These are phyloP conservation scores for Helicoverpa zea DNA, from an alignment of 1,140 invertebrate species.

Conservation along the genomic window DNA sequence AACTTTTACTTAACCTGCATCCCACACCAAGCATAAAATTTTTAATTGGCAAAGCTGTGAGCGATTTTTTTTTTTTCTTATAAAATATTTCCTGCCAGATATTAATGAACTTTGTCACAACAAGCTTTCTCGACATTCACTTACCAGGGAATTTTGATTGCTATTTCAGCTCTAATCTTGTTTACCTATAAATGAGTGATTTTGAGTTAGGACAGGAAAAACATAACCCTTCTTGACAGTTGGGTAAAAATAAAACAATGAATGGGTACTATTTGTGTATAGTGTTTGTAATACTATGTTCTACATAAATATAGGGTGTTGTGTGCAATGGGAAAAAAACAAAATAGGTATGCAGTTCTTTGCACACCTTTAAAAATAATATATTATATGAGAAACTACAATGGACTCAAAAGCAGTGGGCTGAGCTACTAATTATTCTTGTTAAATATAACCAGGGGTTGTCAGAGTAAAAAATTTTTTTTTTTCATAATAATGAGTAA, in stretches of 20 bases:
- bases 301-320: background rate
- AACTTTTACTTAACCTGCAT: too few relatives aligned
- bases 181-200: constrained; percentile 77
- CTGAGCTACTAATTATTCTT: too few relatives aligned
- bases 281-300: background rate
- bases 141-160: constrained; percentile 58
- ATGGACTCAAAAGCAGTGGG: too few relatives aligned
- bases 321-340: background rate
- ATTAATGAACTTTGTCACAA: background rate
- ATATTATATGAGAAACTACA: too few relatives aligned
- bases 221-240: background rate
- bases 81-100: constrained; percentile 60
- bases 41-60: too few relatives aligned
- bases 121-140: constrained; percentile 18
- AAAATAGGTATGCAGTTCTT: background rate
- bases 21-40: too few relatives aligned
- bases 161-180: constrained; percentile 70
- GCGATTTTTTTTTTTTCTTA: too few relatives aligned
- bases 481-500: too few relatives aligned
- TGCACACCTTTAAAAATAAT: background rate
- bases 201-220: constrained; percentile 33
- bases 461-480: too few relatives aligned
- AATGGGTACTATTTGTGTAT: constrained; percentile 15
- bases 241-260: background rate
- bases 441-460: too few relatives aligned